Percentiles rank a stretch among this genome's conserved stretches.
phyloP scores from a whole-genome alignment of 2,113 vertebrate genomes.

The Rhea americana region DNA sequence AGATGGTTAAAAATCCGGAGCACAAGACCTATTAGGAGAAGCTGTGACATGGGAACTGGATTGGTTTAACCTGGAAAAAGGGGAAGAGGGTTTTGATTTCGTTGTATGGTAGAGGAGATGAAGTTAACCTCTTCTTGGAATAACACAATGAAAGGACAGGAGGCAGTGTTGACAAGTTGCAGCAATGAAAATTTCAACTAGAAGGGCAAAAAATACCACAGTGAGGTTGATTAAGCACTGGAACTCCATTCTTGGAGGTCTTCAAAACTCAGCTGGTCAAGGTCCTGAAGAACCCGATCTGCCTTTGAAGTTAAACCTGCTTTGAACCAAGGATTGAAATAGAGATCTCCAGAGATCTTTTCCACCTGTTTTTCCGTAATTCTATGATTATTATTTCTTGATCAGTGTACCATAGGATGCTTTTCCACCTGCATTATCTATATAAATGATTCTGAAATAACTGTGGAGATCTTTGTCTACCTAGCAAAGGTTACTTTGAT shows the following conservation, averaged over 20 bases:
- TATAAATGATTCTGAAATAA: background rate
- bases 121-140: too few species aligned
- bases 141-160: too few species aligned
- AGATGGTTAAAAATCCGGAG: background rate
- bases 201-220: background rate
- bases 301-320: background rate
- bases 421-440: background rate
- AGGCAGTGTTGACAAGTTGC: too few species aligned
- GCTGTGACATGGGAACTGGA: background rate
- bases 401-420: background rate
- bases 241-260: background rate
- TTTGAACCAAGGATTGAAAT: background rate
- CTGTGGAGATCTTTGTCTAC: background rate
- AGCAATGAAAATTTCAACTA: too few species aligned
- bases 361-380: background rate
- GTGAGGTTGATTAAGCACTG: background rate
- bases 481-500: background rate
- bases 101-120: too few species aligned
- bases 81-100: too few species aligned
- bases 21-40: background rate
- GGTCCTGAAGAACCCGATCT: background rate
- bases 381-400: background rate
- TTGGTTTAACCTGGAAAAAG: background rate
- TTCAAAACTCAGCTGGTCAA: background rate
- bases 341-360: background rate